A percentile compares a stretch with the other conserved stretches of the same genome.
Evolutionary conservation across 2,888 invertebrate genomes (phyloP).

Genomic region (Metellina segmentata): DNA sequence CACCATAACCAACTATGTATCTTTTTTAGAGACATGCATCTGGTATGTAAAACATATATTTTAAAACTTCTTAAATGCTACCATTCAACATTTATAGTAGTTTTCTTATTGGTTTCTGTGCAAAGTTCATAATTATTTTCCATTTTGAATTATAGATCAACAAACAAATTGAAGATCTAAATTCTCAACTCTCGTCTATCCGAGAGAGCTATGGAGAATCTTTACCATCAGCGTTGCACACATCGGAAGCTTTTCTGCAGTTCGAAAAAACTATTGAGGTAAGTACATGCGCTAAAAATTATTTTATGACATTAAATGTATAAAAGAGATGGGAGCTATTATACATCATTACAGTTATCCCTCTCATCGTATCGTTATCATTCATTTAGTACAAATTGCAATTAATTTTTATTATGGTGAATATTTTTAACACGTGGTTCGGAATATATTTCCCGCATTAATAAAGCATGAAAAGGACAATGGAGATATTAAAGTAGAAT

Average conservation of each 20-base stretch:
- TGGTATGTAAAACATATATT: slow-evolving; percentile 78
- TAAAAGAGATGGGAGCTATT: too few species aligned
- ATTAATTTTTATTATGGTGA: too few species aligned
- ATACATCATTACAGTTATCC: too few species aligned
- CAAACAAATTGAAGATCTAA: slow-evolving; percentile 86
- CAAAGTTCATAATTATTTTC: not conserved
- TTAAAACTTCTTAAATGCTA: not conserved
- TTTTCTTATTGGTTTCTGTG: not conserved
- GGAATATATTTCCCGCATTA: too few species aligned
- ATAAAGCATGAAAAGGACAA: too few species aligned
- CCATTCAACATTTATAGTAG: not conserved
- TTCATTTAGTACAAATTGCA: too few species aligned
- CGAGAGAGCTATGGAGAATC: slow-evolving; percentile 88
- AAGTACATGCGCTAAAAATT: not conserved
- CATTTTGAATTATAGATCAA: slow-evolving; percentile 84
- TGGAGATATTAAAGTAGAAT: too few species aligned
- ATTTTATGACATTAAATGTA: not conserved
- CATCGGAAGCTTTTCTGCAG: slow-evolving; percentile 87
- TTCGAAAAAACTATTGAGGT: slow-evolving; percentile 90
- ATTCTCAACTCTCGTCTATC: slow-evolving; percentile 85
- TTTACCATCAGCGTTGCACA: slow-evolving; percentile 86
- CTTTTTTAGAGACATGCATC: slow-evolving; percentile 86
- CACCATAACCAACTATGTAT: slow-evolving; percentile 85
- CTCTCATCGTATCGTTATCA: too few species aligned
- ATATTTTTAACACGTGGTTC: too few species aligned